These are phyloP conservation scores for Pelusios castaneus DNA, from an alignment of 2,113 vertebrate genomes.

Conservation along the genomic window DNA sequence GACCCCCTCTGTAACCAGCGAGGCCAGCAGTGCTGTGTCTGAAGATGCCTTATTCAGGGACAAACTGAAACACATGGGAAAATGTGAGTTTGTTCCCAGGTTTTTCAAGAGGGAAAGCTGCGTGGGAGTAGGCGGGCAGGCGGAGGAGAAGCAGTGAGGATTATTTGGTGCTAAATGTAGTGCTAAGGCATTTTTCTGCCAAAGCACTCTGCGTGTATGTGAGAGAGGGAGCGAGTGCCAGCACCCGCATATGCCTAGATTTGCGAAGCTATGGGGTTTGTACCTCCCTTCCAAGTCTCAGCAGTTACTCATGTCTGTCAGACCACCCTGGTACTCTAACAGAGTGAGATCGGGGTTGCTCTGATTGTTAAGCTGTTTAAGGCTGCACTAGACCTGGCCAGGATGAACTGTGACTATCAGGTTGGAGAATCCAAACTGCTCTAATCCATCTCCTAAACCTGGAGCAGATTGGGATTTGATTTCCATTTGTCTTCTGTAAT, in stretches of 20 bases:
- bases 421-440: neutral
- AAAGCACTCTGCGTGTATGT: fast-evolving
- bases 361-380: neutral
- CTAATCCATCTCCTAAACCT: neutral
- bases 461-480: neutral
- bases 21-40: conserved; percentile 81
- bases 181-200: neutral
- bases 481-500: neutral
- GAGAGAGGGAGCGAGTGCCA: neutral
- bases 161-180: neutral
- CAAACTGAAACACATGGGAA: conserved; percentile 98
- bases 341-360: neutral
- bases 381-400: neutral
- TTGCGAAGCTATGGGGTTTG: neutral
- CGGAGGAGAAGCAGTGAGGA: neutral
- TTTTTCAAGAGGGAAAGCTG: fast-evolving
- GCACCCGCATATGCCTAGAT: neutral
- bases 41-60: conserved; percentile 97
- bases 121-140: neutral
- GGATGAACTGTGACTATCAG: neutral
- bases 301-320: neutral
- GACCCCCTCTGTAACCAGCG: conserved; percentile 74
- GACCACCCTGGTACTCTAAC: fast-evolving
- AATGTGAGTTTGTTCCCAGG: conserved; percentile 85
- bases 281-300: neutral